phyloP scores from a whole-genome alignment of 2,113 vertebrate genomes.

The Genyomyrus donnyi region DNA sequence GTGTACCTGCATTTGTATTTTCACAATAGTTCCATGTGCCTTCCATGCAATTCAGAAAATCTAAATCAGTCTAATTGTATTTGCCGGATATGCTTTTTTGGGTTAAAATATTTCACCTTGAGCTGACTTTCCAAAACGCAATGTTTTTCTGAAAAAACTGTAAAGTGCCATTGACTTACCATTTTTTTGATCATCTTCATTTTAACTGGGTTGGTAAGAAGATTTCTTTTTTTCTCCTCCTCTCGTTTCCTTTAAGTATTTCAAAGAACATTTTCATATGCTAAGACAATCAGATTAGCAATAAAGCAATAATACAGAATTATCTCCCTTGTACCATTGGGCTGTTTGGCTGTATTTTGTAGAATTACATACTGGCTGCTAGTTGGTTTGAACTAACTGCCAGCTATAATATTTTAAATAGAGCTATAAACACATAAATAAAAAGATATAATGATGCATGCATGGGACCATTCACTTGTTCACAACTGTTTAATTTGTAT shows the following conservation, averaged over 20 bases:
- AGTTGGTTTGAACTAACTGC: not conserved
- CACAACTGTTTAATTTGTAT: not conserved
- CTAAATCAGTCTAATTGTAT: not conserved
- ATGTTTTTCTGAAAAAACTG: not conserved
- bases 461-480: not conserved
- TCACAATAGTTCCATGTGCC: not conserved
- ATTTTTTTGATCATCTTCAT: conserved; percentile 96
- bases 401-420: not conserved
- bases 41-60: not conserved
- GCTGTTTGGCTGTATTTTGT: not conserved
- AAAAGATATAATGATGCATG: not conserved
- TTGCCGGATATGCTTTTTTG: not conserved
- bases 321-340: not conserved
- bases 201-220: conserved; percentile 91
- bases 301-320: not conserved
- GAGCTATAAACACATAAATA: not conserved
- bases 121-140: not conserved
- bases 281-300: not conserved
- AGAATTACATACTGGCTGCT: not conserved
- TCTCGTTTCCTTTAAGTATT: conserved; percentile 74
- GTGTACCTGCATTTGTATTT: not conserved
- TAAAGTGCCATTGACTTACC: conserved; percentile 53
- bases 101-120: not conserved
- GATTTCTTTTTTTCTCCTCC: conserved; percentile 89
- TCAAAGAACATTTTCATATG: not conserved